Conservation (phyloP, 2,113 vertebrate genomes). For the Cathartes aura region DNA sequence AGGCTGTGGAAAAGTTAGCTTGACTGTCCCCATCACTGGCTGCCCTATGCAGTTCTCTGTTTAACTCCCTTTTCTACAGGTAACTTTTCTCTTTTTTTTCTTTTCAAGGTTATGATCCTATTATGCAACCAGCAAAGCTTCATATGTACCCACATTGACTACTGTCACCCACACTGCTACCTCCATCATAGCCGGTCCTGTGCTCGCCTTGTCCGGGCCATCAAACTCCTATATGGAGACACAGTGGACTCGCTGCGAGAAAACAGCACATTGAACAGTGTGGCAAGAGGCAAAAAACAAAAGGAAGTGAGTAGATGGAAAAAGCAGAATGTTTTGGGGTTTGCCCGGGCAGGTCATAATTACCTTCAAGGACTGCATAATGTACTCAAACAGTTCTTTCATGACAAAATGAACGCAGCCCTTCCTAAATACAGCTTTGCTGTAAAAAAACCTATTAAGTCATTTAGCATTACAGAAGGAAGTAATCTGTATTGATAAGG, state of each 20-base stretch:
- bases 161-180: conserved; percentile 97
- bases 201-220: conserved; percentile 92
- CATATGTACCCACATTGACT: conserved; percentile 96
- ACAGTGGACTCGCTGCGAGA: conserved; percentile 90
- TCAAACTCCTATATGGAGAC: conserved; percentile 95
- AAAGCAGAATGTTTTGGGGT: background rate
- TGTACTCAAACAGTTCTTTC: background rate
- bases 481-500: background rate
- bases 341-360: background rate
- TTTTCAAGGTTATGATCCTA: conserved; percentile 93
- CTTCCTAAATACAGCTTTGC: background rate
- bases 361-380: background rate
- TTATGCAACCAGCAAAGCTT: conserved; percentile 99
- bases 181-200: conserved; percentile 97
- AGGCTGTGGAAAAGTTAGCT: background rate
- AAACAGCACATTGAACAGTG: conserved; percentile 69
- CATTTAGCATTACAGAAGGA: background rate
- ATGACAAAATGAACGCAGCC: background rate
- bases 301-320: conserved; percentile 85
- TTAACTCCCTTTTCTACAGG: background rate
- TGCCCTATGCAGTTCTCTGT: background rate
- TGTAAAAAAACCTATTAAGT: background rate
- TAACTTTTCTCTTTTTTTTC: background rate
- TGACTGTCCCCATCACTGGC: background rate
- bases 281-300: conserved; percentile 88